Evolutionary conservation across 2,797 vertebrate genomes (phyloP), one percentile per base, ranked within the genome.

Genomic region (Anguilla obscura): DNA sequence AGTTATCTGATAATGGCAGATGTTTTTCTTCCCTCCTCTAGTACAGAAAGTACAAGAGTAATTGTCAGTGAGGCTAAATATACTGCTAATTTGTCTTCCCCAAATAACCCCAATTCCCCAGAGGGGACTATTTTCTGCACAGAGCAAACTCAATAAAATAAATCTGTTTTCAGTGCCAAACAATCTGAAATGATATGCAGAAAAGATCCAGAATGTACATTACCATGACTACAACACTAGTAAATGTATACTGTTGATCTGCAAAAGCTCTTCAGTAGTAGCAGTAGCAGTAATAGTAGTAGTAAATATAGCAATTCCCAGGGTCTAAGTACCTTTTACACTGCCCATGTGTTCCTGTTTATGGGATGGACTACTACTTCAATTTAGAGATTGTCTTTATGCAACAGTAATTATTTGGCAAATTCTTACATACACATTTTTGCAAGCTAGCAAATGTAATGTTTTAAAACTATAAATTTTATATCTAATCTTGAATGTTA

Each of bases 111-210:
- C 40, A 40, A 40, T 40, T 76, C 12, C 74, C 74, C 74, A 40
- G 74, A 76, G 74, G 30, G 33, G 74, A 36, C 71, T 16, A 36
- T 76, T 8, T 76, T 24, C 33, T 76, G 18, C 71, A 12, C 84
- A 52, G 60, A 48, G 74, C 52, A 45, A 50, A 30, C 86, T 90
- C n/a, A 88, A 86, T n/a, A 69, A 84, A 84, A 85, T 30, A 87
- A 52, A 89, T 88, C 79, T 74, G 84, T 33, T 60, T 58, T 89
- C 18, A 40, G 82, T 89, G 87, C 88, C 63, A 90, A 89, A 27
- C 84, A 86, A 40, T 90, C 74, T 5, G 14, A 40, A 52, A 87
- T 48, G 12, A 89, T 86, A 33, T 56, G 45, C 69, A 48, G 60
- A 14, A 71, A 71, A 30, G 10, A 76, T 76, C 40, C 36, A 76